Base-by-base conservation (phyloP, 2,797 vertebrate species). In the Lepilemur ruficaudatus region DNA sequence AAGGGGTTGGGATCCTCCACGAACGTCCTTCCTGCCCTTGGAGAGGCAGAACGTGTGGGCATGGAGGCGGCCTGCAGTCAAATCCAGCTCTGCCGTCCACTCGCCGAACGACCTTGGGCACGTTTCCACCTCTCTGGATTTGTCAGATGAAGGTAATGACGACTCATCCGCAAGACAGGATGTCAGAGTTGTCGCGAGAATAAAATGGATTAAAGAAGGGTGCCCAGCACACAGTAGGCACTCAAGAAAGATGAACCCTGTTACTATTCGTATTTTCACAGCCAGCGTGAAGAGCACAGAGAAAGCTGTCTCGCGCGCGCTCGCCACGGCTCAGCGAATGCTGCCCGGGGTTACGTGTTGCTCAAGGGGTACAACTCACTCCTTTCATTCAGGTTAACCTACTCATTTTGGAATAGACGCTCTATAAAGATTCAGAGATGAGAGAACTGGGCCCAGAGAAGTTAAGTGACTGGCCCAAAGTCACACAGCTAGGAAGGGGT, bases 271-370 rank as follows among this genome's bases (percentile, higher is more conserved):
- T 30, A 30, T 2, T 7, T 23, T 46, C 25, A 22, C 5, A 0
- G 46, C 23, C 6, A 1, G 13, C 0, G 11, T 15, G 32, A 22
- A 6, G 7, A 38, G 41, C 5, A 3, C 9, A 8, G 5, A 7
- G 25, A 13, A 22, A 0, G 1, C 23, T 13, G 8, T 30, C 35
- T 0, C 52, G 30, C 0, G 20, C 0, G 14, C 0, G 0, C 28
- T 0, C 7, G 0, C 15, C 0, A 0, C 13, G 80, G 46, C 32
- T 5, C 8, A 0, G 7, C 5, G 43, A 4, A 38, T 0, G 2
- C 59, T 14, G 2, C 46, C 3, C 4, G 22, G 48, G 1, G 32
- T 8, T 8, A 4, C 1, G 6, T 2, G 17, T 0, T 18, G 76
- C 17, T 4, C 15, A 3, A 35, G 0, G 7, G 28, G 20, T 9